Evolutionary conservation across 2,888 invertebrate genomes (phyloP), one percentile per base, ranked within the genome.

Genomic region (Frankliniella fusca): DNA sequence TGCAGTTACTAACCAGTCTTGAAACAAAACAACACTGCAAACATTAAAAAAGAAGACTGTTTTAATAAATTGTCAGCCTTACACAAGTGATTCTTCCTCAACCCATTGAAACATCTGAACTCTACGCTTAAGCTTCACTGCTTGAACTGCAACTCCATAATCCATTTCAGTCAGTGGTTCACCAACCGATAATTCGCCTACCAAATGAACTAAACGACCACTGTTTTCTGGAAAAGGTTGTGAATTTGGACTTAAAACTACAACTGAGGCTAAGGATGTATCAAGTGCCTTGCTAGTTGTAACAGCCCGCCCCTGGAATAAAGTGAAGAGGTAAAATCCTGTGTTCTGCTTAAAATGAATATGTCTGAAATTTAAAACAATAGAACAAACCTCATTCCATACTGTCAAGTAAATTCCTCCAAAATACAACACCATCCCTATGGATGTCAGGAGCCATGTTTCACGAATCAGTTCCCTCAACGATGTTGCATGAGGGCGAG

Each of bases 61-160:
- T 76, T 10, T 9, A 27, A 5, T 38, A 38, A 38, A 38, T 3
- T 3, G 54, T 76, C 27, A 10, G 61, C 10, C 70, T 76, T 76
- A 76, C 70, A 76, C 70, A 27, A 76, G 70, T 92, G 90, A 90
- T 86, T 90, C 88, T 86, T 95, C 94, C 85, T 97, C 97, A 83
- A 96, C 92, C 97, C 97, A 97, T 86, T 97, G 97, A 87, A 94
- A 97, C 95, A 97, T 97, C 88, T 97, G 97, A 0, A 96, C 97
- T 82, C 95, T 90, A 83, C 96, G 91, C 86, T 93, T 93, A 48
- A 97, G 88, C 87, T 96, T 96, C 0, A 96, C 95, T 3, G 96
- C 94, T 85, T 93, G 91, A 1, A 97, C 92, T 84, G 94, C 93
- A 81, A 97, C 93, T 83, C 95, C 95, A 87, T 97, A 97, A 83